Conservation (phyloP, 2,113 vertebrate genomes). For the Grammomys dolichurus region DNA sequence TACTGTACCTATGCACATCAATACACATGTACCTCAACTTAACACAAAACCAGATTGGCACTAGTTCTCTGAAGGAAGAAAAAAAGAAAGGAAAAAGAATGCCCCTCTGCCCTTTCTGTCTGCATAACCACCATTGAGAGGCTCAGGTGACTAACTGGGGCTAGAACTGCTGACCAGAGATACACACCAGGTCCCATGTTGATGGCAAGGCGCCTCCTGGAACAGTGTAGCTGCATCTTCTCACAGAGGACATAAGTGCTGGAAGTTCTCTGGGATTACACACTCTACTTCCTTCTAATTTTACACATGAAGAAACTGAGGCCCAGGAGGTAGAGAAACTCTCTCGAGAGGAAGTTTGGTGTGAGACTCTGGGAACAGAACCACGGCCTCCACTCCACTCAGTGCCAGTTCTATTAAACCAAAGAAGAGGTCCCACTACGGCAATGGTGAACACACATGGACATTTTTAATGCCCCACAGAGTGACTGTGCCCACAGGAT, state of each 20-base stretch:
- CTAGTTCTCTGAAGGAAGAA: not conserved
- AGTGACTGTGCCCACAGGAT: not conserved
- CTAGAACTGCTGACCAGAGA: not conserved
- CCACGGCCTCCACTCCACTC: not conserved
- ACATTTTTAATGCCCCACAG: not conserved
- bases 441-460: not conserved
- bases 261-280: not conserved
- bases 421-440: not conserved
- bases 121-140: not conserved
- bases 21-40: not conserved
- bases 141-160: not conserved
- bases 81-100: not conserved
- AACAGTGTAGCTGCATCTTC: not conserved
- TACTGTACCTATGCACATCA: too few relatives aligned
- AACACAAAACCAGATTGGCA: not conserved
- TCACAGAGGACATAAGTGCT: not conserved
- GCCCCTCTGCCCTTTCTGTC: not conserved
- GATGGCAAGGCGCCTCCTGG: not conserved
- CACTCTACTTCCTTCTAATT: conserved; percentile 18
- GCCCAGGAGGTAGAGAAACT: not conserved
- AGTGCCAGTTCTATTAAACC: not conserved
- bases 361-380: not conserved
- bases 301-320: conserved; percentile 23
- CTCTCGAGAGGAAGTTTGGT: not conserved
- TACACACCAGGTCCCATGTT: not conserved